Evolutionary conservation across 2,888 invertebrate genomes (phyloP), one percentile per base, ranked within the genome.

Genomic region (Hermaeophaga mercurialis): DNA sequence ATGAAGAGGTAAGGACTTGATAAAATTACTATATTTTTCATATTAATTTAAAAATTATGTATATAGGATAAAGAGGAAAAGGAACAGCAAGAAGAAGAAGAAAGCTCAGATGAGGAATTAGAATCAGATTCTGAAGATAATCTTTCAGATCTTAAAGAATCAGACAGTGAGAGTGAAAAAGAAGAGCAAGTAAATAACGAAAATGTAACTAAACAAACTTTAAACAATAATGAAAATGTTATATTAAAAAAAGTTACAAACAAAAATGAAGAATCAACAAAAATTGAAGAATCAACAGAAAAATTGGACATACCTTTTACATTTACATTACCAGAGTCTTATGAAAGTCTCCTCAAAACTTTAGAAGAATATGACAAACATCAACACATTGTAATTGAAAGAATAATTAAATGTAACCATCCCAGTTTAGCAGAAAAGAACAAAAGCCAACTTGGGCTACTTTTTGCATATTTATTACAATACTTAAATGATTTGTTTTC

Each of bases 341-440:
- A 86, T 70, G 85, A 88, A 56, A 81, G 81, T 54, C 81, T 91
- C 36, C 72, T 85, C 73, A 79, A 83, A 65, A 71, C 89, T 49
- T 74, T 95, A 12, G 52, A 52, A 34, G 17, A 48, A 9, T 45
- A 54, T 11, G 73, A 79, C 43, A 80, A 82, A 31, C 85, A 91
- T 68, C 89, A 91, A 69, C 79, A 84, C 0, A 79, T 84, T 8
- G 86, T 93, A 7, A 73, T 96, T 41, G 88, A 90, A 70, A 84
- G 91, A 68, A 85, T 96, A 64, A 88, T 95, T 12, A 94, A 94
- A 78, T 91, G 89, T 69, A 90, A 93, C 78, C 91, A 95, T 76
- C 91, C 91, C 1, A 87, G 91, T 68, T 76, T 94, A 46, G 85
- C 85, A 4, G 86, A 85, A 62, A 85, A 85, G 11, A 95, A 95